These are phyloP conservation scores for Platypus cylindrus DNA, from an alignment of 2,888 invertebrate genomes.

Conservation along the genomic window DNA sequence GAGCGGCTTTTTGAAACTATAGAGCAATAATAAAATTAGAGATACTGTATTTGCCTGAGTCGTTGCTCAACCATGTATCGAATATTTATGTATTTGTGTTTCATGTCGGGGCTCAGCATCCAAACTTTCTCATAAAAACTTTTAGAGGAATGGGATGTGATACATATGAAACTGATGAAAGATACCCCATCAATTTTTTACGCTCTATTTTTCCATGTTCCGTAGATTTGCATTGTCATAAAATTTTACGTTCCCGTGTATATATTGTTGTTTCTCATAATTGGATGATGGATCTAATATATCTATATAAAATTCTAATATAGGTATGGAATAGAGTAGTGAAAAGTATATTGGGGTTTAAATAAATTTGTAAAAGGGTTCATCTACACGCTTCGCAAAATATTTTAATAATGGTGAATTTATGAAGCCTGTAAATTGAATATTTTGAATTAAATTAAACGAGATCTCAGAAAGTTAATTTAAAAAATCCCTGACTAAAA, in stretches of 20 bases:
- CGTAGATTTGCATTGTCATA: conserved; percentile 13
- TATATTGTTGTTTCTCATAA: too few relatives aligned
- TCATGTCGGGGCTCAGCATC: conserved; percentile 11
- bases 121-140: conserved; percentile 19
- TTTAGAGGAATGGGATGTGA: conserved; percentile 20
- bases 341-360: too few relatives aligned
- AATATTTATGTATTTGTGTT: conserved; percentile 24
- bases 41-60: conserved; percentile 14
- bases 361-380: too few relatives aligned
- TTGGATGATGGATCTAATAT: too few relatives aligned
- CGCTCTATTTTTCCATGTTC: conserved; percentile 15
- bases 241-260: conserved; percentile 7
- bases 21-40: conserved; percentile 19
- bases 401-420: too few relatives aligned
- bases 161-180: conserved; percentile 14
- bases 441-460: too few relatives aligned
- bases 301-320: too few relatives aligned
- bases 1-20: conserved; percentile 21
- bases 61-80: conserved; percentile 17
- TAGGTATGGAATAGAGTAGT: too few relatives aligned
- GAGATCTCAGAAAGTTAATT: too few relatives aligned
- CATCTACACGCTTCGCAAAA: too few relatives aligned
- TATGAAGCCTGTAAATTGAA: too few relatives aligned
- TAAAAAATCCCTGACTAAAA: too few relatives aligned
- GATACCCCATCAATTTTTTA: conserved; percentile 14